Conservation (phyloP, 2,888 invertebrate genomes). For the Prenolepis imparis region DNA sequence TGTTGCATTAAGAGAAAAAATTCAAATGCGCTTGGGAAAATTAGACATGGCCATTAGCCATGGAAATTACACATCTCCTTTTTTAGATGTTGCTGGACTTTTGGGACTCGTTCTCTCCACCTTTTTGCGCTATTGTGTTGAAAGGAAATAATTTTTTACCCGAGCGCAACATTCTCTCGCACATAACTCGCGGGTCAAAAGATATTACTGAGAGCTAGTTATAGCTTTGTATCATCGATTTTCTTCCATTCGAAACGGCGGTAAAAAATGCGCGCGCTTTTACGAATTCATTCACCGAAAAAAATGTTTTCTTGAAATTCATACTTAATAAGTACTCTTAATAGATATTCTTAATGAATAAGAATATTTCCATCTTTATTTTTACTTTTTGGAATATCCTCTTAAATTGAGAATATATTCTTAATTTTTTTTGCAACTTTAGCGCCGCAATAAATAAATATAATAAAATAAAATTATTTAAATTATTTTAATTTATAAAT, state of each 20-base stretch:
- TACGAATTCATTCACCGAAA: slow-evolving; percentile 39
- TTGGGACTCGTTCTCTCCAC: neutral
- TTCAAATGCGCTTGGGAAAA: neutral
- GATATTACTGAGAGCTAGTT: neutral
- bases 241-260: slow-evolving; percentile 13
- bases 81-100: neutral
- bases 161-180: neutral
- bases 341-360: too few relatives aligned
- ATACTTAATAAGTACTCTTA: too few relatives aligned
- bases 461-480: too few relatives aligned
- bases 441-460: too few relatives aligned
- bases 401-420: too few relatives aligned
- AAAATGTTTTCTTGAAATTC: too few relatives aligned
- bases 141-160: slow-evolving; percentile 8
- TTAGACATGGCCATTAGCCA: neutral
- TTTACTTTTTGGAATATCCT: too few relatives aligned
- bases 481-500: too few relatives aligned
- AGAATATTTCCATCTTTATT: too few relatives aligned
- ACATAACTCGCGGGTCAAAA: neutral
- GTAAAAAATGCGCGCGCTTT: slow-evolving; percentile 1
- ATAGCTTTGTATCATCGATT: slow-evolving; percentile 15
- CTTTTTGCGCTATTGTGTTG: neutral
- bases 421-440: too few relatives aligned
- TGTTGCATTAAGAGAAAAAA: neutral
- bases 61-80: neutral